These are phyloP conservation scores for Setipinna tenuifilis DNA, from an alignment of 2,797 vertebrate species.

Conservation along the genomic window DNA sequence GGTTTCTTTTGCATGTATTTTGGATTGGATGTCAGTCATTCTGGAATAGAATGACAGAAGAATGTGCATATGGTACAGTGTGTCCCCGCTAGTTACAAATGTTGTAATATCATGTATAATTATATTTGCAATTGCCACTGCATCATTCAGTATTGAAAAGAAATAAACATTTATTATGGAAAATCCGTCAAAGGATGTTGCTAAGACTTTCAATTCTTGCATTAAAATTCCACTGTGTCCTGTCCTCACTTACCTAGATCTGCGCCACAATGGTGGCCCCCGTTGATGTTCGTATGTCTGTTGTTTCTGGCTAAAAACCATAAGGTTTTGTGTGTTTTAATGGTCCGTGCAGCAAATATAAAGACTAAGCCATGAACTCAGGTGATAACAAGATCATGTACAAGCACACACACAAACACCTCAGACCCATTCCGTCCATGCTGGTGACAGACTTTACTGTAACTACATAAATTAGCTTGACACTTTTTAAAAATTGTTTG, in stretches of 20 bases:
- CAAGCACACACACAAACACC: conserved; percentile 18
- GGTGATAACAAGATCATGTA: background rate
- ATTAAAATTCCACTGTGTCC: conserved; percentile 35
- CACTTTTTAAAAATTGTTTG: too few species aligned
- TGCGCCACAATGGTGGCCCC: conserved; percentile 72
- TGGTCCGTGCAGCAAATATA: conserved; percentile 80
- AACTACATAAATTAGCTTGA: too few species aligned
- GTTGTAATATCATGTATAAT: too few species aligned
- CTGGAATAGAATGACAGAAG: too few species aligned
- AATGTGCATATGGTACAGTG: too few species aligned
- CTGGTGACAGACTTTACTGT: background rate
- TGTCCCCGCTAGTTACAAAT: too few species aligned
- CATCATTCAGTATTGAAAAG: background rate
- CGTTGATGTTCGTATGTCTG: conserved; percentile 55
- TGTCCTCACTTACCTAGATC: conserved; percentile 50
- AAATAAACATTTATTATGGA: conserved; percentile 50
- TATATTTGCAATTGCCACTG: too few species aligned
- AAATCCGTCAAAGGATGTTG: background rate
- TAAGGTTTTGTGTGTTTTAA: conserved; percentile 74
- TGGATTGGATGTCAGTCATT: too few species aligned
- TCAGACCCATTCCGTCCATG: background rate
- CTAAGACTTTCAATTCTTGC: conserved; percentile 26
- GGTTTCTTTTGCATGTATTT: too few species aligned
- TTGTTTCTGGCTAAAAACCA: conserved; percentile 74
- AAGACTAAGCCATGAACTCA: conserved; percentile 57